A percentile compares a stretch with the other conserved stretches of the same genome.
Evolutionary conservation across 2,888 invertebrate genomes (phyloP).

Genomic region (Macropis europaea): DNA sequence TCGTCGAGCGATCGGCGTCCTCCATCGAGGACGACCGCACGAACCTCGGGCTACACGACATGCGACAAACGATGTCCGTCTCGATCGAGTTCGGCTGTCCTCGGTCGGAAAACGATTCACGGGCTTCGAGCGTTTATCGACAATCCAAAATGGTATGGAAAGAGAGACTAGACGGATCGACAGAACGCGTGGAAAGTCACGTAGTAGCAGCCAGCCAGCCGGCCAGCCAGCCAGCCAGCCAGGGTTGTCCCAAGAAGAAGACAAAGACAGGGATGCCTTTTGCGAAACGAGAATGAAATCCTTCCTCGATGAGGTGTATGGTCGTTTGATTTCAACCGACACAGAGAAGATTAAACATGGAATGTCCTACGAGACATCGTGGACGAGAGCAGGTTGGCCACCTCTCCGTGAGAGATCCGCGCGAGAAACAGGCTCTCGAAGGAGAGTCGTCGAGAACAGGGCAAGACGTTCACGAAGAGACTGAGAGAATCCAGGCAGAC

Average conservation of each 20-base stretch:
- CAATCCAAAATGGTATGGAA: no score
- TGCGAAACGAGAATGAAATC: no score
- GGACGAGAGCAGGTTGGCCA: background rate
- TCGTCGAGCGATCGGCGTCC: slow-evolving; percentile 32
- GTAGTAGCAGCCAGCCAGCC: no score
- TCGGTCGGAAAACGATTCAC: background rate
- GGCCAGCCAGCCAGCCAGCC: no score
- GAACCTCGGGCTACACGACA: slow-evolving; percentile 20
- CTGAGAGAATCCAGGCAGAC: background rate
- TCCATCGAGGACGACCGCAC: slow-evolving; percentile 30
- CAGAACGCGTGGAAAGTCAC: no score
- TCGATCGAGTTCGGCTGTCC: background rate
- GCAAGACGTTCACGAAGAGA: slow-evolving; percentile 27
- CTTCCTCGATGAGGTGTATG: no score
- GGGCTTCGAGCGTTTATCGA: no score
- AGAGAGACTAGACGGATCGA: no score
- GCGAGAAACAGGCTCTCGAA: slow-evolving; percentile 8
- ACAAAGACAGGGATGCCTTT: no score
- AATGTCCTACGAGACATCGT: background rate
- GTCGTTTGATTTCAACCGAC: no score
- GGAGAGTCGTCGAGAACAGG: background rate
- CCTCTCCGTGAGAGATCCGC: slow-evolving; percentile 4
- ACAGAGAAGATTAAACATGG: slow-evolving; percentile 6
- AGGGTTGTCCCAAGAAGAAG: no score
- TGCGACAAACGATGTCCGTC: slow-evolving; percentile 9